Conservation (phyloP, 2,888 invertebrate species). For the Melanchra persicariae region DNA sequence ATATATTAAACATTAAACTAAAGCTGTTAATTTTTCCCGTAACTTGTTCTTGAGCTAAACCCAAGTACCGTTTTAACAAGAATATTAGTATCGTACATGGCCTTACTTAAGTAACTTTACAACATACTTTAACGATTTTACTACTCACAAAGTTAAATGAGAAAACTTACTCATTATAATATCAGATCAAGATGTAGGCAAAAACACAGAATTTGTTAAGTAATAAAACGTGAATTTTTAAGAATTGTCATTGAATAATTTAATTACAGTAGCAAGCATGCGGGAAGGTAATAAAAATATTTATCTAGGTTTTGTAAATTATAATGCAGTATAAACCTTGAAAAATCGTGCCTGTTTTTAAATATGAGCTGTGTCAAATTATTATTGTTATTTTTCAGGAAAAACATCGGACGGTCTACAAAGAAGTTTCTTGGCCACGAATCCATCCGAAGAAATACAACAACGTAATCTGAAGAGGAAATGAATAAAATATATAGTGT, state of each 20-base stretch:
- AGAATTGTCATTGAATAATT: slow-evolving; percentile 41
- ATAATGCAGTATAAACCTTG: slow-evolving; percentile 24
- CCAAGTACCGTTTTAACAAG: slow-evolving; percentile 35
- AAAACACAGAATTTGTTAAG: slow-evolving; percentile 10
- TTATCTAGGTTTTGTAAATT: slow-evolving; percentile 21
- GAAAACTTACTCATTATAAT: slow-evolving; percentile 16
- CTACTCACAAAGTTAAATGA: slow-evolving; percentile 4
- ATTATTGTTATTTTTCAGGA: slow-evolving; percentile 8
- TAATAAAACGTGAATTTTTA: slow-evolving; percentile 37
- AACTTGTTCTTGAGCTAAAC: slow-evolving; percentile 33
- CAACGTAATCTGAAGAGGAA: background rate
- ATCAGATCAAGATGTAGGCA: slow-evolving; percentile 17
- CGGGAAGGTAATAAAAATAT: slow-evolving; percentile 49
- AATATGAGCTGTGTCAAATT: slow-evolving; percentile 18
- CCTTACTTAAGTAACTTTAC: slow-evolving; percentile 21
- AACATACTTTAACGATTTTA: slow-evolving; percentile 11
- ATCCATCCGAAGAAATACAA: background rate
- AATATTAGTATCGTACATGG: slow-evolving; percentile 3
- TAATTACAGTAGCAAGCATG: slow-evolving; percentile 36
- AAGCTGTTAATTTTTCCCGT: slow-evolving; percentile 39
- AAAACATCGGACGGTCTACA: background rate
- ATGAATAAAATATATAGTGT: background rate
- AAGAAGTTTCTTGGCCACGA: background rate
- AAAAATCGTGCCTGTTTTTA: slow-evolving; percentile 11
- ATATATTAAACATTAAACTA: slow-evolving; percentile 20